phyloP scores from a whole-genome alignment of 2,888 invertebrate genomes.

The Cabera pusaria region DNA sequence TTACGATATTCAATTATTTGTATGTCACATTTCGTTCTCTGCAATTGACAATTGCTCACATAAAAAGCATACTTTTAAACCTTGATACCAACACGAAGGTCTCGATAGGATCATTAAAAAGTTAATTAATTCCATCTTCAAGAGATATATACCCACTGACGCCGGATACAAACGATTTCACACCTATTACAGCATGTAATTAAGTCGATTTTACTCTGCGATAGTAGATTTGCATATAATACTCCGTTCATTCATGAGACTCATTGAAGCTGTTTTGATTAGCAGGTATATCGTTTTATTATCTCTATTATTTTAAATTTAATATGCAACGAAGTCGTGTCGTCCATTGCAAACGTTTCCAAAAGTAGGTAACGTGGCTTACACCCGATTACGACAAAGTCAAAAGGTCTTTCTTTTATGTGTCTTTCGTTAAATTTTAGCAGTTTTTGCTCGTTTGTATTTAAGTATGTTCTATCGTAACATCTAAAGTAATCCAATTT shows the following conservation, averaged over 20 bases:
- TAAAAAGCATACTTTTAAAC: slow-evolving; percentile 1
- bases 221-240: slow-evolving; percentile 75
- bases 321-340: no score
- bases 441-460: no score
- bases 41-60: background rate
- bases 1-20: no score
- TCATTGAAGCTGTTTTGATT: slow-evolving; percentile 27
- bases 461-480: no score
- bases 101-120: slow-evolving; percentile 26
- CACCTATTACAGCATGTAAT: slow-evolving; percentile 59
- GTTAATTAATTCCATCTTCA: slow-evolving; percentile 34
- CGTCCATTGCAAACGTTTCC: no score
- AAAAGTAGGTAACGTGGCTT: no score
- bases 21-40: no score
- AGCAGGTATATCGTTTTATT: slow-evolving; percentile 23
- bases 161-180: slow-evolving; percentile 67
- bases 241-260: slow-evolving; percentile 59
- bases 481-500: no score
- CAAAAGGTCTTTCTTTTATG: no score
- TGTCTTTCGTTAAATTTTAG: no score
- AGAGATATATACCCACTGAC: slow-evolving; percentile 24
- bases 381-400: no score
- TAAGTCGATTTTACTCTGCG: slow-evolving; percentile 64
- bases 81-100: slow-evolving; percentile 20
- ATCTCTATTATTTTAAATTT: no score